Conservation (phyloP, 2,888 invertebrate genomes). For the Sipha maydis region DNA sequence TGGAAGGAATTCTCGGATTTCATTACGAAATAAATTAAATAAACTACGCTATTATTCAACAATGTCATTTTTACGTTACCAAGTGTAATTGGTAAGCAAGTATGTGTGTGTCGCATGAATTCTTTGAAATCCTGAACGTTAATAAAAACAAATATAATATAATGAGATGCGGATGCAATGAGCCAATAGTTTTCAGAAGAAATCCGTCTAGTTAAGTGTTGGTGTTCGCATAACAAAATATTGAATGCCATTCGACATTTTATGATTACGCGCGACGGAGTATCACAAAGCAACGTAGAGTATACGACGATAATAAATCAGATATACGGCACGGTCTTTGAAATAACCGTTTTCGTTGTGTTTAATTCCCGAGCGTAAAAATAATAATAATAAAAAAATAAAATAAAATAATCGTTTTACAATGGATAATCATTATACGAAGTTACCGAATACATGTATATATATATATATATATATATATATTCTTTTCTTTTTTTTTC, state of each 20-base stretch:
- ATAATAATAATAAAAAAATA: background rate
- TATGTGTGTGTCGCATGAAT: background rate
- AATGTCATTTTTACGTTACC: background rate
- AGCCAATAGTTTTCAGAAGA: background rate
- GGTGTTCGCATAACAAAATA: background rate
- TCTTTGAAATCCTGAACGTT: background rate
- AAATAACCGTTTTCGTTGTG: slow-evolving; percentile 44
- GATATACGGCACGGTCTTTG: background rate
- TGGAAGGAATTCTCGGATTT: slow-evolving; percentile 3
- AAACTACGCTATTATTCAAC: background rate
- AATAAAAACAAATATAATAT: background rate
- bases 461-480: background rate
- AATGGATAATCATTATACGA: slow-evolving; percentile 36
- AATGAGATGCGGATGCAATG: background rate
- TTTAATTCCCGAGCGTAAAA: slow-evolving; percentile 40
- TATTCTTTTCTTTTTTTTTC: background rate
- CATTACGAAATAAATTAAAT: background rate
- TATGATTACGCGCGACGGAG: background rate
- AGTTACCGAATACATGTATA: background rate
- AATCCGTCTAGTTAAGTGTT: background rate
- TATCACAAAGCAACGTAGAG: background rate
- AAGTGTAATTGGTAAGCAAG: background rate
- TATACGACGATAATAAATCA: background rate
- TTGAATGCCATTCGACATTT: background rate
- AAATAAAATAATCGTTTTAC: background rate